Percentiles rank a stretch among this genome's conserved stretches.
These are phyloP conservation scores for Thinocorus orbignyianus DNA, from an alignment of 2,113 vertebrate genomes.

Conservation along the genomic window DNA sequence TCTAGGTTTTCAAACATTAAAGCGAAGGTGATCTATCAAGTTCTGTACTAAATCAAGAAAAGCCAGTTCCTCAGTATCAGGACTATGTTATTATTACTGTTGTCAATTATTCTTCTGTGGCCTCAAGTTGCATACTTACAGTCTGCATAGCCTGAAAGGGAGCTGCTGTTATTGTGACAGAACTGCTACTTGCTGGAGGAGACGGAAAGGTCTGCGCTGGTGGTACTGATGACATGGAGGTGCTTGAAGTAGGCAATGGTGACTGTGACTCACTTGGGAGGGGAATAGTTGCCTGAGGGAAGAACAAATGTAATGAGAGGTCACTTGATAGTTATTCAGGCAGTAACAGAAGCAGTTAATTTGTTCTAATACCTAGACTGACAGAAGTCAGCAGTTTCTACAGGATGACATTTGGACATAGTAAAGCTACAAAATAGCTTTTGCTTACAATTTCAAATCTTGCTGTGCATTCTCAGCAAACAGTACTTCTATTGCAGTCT, in stretches of 20 bases:
- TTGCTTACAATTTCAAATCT: constrained; percentile 75
- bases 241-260: constrained; percentile 66
- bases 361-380: constrained; percentile 63
- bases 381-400: constrained; percentile 75
- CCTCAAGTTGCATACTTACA: constrained; percentile 73
- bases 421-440: constrained; percentile 72
- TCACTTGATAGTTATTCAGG: constrained; percentile 62
- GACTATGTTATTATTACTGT: neutral
- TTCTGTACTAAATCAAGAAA: neutral
- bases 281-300: constrained; percentile 65
- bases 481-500: constrained; percentile 62
- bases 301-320: constrained; percentile 31
- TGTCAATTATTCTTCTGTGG: neutral
- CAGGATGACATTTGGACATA: constrained; percentile 65
- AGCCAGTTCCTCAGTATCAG: neutral
- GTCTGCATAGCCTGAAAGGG: constrained; percentile 87
- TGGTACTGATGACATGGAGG: constrained; percentile 54
- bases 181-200: constrained; percentile 76
- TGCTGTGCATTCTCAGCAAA: constrained; percentile 75
- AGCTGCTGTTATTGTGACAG: constrained; percentile 70
- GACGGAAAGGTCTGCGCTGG: constrained; percentile 76
- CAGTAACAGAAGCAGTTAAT: constrained; percentile 51
- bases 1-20: neutral
- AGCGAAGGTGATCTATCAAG: neutral
- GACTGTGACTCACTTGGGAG: constrained; percentile 68